A percentile compares a stretch with the other conserved stretches of the same genome.
phyloP scores from a whole-genome alignment of 2,113 vertebrate genomes.

The Aegotheles bennettii region DNA sequence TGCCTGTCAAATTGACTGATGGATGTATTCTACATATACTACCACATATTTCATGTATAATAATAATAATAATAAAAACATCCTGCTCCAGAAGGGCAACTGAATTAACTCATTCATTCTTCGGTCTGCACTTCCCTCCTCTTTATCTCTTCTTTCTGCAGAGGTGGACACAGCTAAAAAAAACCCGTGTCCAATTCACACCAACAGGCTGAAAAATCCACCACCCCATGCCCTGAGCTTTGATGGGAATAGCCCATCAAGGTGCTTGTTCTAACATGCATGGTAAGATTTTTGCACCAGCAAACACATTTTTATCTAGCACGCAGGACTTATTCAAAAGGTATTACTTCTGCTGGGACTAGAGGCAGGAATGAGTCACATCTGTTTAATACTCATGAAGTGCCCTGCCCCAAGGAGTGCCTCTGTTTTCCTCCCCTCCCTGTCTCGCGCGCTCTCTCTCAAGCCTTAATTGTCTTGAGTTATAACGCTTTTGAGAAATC shows the following conservation, averaged over 20 bases:
- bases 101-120: neutral
- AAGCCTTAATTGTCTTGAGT: slow-evolving; percentile 45
- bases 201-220: neutral
- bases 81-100: neutral
- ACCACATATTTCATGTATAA: neutral
- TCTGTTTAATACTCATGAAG: slow-evolving; percentile 3
- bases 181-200: neutral
- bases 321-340: slow-evolving; percentile 43
- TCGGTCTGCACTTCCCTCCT: neutral
- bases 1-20: neutral
- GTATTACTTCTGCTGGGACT: slow-evolving; percentile 51
- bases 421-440: slow-evolving; percentile 50
- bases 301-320: slow-evolving; percentile 67
- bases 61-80: neutral
- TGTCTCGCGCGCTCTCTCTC: slow-evolving; percentile 22
- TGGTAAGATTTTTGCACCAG: slow-evolving; percentile 5
- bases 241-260: neutral
- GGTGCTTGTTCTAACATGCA: slow-evolving; percentile 66
- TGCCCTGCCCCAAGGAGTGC: slow-evolving; percentile 71
- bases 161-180: neutral
- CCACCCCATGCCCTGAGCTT: neutral
- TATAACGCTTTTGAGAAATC: slow-evolving; percentile 61
- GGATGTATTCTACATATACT: neutral
- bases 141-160: neutral
- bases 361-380: slow-evolving; percentile 68